Conservation (phyloP, 2,113 vertebrate genomes). For the Salvelinus alpinus region DNA sequence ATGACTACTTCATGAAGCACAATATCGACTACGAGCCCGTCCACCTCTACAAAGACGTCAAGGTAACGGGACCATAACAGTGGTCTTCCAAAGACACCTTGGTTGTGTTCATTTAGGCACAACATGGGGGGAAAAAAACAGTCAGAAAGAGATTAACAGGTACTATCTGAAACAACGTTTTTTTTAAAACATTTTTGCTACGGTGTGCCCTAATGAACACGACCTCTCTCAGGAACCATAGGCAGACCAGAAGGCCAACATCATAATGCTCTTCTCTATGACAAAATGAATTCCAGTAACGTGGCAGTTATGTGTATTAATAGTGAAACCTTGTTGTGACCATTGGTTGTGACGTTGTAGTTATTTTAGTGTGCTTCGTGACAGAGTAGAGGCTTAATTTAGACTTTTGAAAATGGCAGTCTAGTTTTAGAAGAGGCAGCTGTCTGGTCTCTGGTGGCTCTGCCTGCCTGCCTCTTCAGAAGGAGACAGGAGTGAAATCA, state of each 20-base stretch:
- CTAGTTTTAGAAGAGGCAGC: constrained; percentile 62
- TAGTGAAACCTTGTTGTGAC: neutral
- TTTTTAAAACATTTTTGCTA: no score
- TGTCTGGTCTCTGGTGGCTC: constrained; percentile 39
- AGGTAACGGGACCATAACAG: constrained; percentile 66
- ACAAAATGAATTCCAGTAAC: neutral
- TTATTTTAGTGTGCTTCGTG: neutral
- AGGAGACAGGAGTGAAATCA: neutral
- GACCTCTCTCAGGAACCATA: no score
- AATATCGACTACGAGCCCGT: constrained; percentile 97
- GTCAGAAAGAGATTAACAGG: no score
- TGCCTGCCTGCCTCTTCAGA: constrained; percentile 2
- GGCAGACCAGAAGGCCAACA: no score
- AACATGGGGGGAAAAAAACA: no score
- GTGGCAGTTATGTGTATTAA: neutral
- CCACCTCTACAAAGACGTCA: constrained; percentile 98
- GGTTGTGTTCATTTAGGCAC: no score
- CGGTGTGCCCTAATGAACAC: neutral
- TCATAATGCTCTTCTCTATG: no score
- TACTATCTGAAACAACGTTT: no score
- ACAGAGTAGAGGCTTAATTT: constrained; percentile 43
- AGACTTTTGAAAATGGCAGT: constrained; percentile 46
- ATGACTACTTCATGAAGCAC: constrained; percentile 95
- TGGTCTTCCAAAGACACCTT: neutral
- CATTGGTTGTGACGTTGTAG: neutral